phyloP scores from a whole-genome alignment of 2,113 vertebrate species.

The Sebastes schlegelii region DNA sequence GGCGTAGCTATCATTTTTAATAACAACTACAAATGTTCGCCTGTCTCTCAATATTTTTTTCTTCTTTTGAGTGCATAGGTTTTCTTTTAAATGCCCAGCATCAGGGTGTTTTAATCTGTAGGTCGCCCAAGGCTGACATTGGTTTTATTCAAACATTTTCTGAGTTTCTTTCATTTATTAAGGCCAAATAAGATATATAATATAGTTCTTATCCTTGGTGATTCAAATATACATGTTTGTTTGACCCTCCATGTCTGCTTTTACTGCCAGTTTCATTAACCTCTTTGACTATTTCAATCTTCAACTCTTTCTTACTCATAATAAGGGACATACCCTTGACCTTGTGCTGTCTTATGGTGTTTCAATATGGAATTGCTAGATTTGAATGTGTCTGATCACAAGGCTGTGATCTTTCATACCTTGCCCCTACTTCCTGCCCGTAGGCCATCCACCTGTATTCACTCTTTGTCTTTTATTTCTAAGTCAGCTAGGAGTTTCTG shows the following conservation, averaged over 20 bases:
- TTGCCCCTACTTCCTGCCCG: neutral
- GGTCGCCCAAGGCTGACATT: neutral
- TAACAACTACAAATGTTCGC: neutral
- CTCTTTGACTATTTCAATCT: neutral
- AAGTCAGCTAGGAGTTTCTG: neutral
- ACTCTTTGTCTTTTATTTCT: neutral
- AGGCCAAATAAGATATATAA: neutral
- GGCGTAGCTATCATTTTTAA: too few relatives aligned
- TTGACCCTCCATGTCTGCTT: neutral
- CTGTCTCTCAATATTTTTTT: neutral
- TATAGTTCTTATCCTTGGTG: neutral
- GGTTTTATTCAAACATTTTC: neutral
- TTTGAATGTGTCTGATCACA: neutral
- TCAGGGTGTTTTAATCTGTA: neutral
- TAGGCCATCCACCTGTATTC: neutral
- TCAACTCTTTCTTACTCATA: neutral
- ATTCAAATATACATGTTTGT: neutral
- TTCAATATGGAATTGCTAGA: neutral
- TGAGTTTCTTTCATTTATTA: neutral
- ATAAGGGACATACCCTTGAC: neutral
- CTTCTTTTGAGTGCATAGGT: neutral
- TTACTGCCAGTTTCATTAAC: neutral
- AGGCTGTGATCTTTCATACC: neutral
- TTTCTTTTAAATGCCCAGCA: neutral
- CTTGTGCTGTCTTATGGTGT: neutral